Percentiles rank a stretch among this genome's conserved stretches.
Evolutionary conservation across 2,888 invertebrate genomes (phyloP).

Genomic region (Byasa hedistus): DNA sequence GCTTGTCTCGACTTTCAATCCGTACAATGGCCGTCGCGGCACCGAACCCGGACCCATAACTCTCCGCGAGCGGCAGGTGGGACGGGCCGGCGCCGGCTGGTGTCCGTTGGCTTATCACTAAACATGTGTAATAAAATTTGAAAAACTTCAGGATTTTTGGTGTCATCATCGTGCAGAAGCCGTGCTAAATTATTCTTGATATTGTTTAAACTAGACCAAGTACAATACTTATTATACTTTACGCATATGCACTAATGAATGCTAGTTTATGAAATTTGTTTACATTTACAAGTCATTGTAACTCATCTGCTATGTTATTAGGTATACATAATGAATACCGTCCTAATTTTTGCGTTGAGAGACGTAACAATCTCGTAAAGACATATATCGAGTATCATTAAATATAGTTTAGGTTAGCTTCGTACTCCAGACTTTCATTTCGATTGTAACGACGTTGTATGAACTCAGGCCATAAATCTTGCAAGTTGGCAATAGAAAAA

Average conservation of each 20-base stretch:
- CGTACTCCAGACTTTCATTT: not conserved
- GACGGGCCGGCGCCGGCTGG: conserved; percentile 66
- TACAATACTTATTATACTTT: too few species aligned
- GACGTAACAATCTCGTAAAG: too few species aligned
- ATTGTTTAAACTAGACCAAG: too few species aligned
- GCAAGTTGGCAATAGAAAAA: conserved; percentile 20
- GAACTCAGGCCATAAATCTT: conserved; percentile 2
- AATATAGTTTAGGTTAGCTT: not conserved
- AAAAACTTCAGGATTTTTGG: too few species aligned
- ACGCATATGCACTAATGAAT: too few species aligned
- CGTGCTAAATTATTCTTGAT: too few species aligned
- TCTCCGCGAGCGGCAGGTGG: conserved; percentile 62
- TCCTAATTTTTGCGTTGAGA: not conserved
- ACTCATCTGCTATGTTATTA: too few species aligned
- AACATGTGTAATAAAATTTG: conserved; percentile 1
- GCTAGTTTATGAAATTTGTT: too few species aligned
- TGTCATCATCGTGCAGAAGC: too few species aligned
- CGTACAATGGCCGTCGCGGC: conserved; percentile 31
- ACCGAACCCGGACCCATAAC: conserved; percentile 54
- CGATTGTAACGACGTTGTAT: not conserved
- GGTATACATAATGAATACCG: too few species aligned
- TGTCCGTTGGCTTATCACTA: conserved; percentile 40
- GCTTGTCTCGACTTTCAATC: conserved; percentile 41
- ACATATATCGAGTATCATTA: not conserved
- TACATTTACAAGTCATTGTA: too few species aligned